These are phyloP conservation scores for Dysmachus trigonus DNA, from an alignment of 2,888 invertebrate genomes.

Conservation along the genomic window DNA sequence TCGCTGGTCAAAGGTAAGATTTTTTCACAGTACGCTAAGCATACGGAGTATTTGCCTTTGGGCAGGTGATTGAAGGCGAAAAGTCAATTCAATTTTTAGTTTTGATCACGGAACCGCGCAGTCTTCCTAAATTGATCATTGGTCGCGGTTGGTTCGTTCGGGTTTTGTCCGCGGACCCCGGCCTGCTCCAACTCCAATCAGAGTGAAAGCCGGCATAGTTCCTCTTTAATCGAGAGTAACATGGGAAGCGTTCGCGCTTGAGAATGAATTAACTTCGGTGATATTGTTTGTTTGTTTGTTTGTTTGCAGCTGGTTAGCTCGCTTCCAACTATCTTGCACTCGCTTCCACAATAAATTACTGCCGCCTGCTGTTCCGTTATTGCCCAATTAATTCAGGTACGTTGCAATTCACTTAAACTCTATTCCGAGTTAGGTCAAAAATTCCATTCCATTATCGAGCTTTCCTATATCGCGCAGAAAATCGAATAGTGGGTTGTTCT, in stretches of 20 bases:
- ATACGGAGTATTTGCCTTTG: constrained; percentile 1
- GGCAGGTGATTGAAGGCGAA: constrained; percentile 29
- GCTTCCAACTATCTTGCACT: background rate
- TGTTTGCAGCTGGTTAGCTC: background rate
- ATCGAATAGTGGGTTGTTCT: background rate
- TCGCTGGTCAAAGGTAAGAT: background rate
- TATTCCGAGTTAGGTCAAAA: background rate
- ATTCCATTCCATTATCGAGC: background rate
- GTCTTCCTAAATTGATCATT: constrained; percentile 20
- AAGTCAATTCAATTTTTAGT: background rate
- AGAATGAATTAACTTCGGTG: background rate
- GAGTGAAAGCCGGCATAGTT: constrained; percentile 21
- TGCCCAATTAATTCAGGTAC: background rate
- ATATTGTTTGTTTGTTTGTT: background rate
- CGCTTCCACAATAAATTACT: background rate
- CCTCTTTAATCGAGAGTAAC: constrained; percentile 28
- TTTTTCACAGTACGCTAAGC: background rate
- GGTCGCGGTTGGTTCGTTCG: constrained; percentile 9
- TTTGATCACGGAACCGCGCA: background rate
- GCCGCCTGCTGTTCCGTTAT: background rate
- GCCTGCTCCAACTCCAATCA: background rate
- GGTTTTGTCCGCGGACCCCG: background rate
- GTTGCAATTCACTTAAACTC: background rate
- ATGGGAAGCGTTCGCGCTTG: background rate
- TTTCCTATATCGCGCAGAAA: background rate